Conservation (phyloP, 2,113 vertebrate species). For the Thryonomys swinderianus region DNA sequence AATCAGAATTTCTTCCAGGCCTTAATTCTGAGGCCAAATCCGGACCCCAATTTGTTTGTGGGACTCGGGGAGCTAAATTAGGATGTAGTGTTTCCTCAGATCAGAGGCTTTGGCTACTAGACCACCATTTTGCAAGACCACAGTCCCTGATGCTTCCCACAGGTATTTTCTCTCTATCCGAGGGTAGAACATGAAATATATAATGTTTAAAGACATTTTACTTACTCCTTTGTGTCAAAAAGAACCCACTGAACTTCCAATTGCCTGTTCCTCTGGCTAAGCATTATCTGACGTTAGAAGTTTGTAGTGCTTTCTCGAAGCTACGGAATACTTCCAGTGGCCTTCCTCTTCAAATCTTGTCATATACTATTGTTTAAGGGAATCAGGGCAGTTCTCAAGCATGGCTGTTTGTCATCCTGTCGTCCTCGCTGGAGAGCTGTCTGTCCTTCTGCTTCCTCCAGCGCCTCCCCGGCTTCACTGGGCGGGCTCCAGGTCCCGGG, state of each 20-base stretch:
- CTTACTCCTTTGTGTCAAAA: background rate
- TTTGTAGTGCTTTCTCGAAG: background rate
- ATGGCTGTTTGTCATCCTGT: background rate
- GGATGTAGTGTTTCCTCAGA: background rate
- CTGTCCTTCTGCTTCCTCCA: background rate
- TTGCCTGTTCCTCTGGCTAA: background rate
- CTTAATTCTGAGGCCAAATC: background rate
- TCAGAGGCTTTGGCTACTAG: background rate
- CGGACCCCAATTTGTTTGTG: background rate
- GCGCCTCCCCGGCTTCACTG: background rate
- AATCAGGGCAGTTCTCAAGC: background rate
- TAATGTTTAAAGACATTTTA: background rate
- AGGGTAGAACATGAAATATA: background rate
- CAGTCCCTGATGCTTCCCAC: background rate
- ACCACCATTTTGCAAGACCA: background rate
- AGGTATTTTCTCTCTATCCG: background rate
- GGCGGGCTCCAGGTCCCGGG: conserved; percentile 48
- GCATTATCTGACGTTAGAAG: background rate
- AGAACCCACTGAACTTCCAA: conserved; percentile 13
- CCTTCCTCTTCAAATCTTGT: background rate
- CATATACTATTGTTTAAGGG: background rate
- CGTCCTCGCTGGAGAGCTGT: background rate
- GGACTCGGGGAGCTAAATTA: background rate
- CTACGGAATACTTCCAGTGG: background rate
- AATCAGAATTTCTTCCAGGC: background rate